These are phyloP conservation scores for Drosophila triauraria DNA, from an alignment of 1,140 invertebrate genomes.

Conservation along the genomic window DNA sequence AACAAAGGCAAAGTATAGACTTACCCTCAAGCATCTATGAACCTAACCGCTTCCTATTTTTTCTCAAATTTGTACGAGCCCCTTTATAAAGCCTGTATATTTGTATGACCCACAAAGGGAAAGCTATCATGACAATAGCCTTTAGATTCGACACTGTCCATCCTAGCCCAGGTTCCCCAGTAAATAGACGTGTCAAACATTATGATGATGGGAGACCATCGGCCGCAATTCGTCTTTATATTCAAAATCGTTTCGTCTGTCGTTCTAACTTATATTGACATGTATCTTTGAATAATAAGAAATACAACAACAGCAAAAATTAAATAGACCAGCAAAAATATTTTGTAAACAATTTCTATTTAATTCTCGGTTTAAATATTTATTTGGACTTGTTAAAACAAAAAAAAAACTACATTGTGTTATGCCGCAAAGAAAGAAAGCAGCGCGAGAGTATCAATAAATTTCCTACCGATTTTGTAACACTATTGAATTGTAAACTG, in stretches of 20 bases:
- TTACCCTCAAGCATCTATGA: conserved; percentile 68
- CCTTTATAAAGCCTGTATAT: conserved; percentile 45
- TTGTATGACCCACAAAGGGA: conserved; percentile 31
- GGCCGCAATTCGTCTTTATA: conserved; percentile 47
- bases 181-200: conserved; percentile 13
- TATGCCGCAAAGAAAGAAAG: conserved; percentile 5
- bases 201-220: conserved; percentile 14
- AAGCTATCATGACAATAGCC: conserved; percentile 70
- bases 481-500: conserved; percentile 59
- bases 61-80: conserved; percentile 43
- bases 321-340: conserved; percentile 57
- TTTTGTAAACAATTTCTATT: conserved; percentile 52
- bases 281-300: conserved; percentile 74
- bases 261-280: conserved; percentile 68
- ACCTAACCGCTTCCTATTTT: conserved; percentile 40
- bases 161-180: conserved; percentile 12
- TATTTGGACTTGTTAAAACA: conserved; percentile 10
- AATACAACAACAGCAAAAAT: conserved; percentile 13
- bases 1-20: conserved; percentile 70
- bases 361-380: conserved; percentile 17
- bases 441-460: conserved; percentile 18
- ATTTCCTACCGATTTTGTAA: conserved; percentile 68
- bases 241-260: conserved; percentile 49
- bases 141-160: conserved; percentile 27
- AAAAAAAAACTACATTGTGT: conserved; percentile 6